These are phyloP conservation scores for Oncorhynchus masou DNA, from an alignment of 2,113 vertebrate genomes.

Conservation along the genomic window DNA sequence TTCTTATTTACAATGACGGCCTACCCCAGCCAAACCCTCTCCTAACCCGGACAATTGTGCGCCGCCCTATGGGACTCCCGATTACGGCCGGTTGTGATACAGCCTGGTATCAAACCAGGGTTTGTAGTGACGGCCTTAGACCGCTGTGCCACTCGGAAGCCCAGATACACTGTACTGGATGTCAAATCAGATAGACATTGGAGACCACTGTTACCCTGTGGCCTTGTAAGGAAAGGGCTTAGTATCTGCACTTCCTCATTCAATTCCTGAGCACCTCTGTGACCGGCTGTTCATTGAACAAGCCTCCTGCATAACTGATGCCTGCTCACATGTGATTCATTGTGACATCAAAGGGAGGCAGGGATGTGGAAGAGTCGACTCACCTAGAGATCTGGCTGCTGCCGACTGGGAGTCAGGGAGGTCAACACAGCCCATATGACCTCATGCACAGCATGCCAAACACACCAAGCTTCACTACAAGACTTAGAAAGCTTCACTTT, in stretches of 20 bases:
- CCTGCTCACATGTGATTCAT: slow-evolving; percentile 12
- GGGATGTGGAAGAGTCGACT: not conserved
- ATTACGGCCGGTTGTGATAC: too few relatives aligned
- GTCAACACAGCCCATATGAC: slow-evolving; percentile 47
- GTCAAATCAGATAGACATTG: not conserved
- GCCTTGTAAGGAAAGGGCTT: not conserved
- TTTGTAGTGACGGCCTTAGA: too few relatives aligned
- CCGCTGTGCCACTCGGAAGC: too few relatives aligned
- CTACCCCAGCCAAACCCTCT: too few relatives aligned
- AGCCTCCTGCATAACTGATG: slow-evolving; percentile 28
- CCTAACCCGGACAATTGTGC: too few relatives aligned
- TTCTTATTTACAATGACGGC: too few relatives aligned
- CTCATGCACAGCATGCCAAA: not conserved
- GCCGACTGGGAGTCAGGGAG: slow-evolving; percentile 26
- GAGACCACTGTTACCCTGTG: not conserved
- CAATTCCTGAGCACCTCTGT: slow-evolving; percentile 3
- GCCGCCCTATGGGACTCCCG: too few relatives aligned
- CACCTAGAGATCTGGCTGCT: slow-evolving; percentile 5
- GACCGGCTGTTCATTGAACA: not conserved
- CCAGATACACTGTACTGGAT: not conserved
- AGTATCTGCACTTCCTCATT: not conserved
- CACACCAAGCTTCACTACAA: not conserved
- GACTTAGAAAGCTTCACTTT: too few relatives aligned
- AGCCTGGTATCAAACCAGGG: too few relatives aligned
- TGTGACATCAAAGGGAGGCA: slow-evolving; percentile 11